phyloP scores from a whole-genome alignment of 2,113 vertebrate species.

The Bombycilla garrulus region DNA sequence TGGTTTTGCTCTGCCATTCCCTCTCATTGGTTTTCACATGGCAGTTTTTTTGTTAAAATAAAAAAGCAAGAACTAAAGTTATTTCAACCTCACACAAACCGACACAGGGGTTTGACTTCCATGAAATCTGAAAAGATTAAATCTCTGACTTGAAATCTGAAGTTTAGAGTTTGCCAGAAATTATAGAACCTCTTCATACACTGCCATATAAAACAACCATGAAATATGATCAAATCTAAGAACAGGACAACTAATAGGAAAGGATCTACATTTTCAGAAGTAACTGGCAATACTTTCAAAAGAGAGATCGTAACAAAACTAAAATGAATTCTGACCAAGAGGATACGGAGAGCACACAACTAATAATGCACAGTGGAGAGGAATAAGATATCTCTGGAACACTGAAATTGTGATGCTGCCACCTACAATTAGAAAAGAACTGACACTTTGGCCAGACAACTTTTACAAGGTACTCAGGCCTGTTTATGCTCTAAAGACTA shows the following conservation, averaged over 20 bases:
- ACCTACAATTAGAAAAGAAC: not conserved
- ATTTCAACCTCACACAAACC: fast-evolving
- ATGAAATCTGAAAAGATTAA: not conserved
- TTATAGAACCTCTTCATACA: not conserved
- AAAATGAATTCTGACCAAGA: not conserved
- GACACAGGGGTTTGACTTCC: fast-evolving
- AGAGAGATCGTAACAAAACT: not conserved
- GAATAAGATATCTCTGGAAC: not conserved
- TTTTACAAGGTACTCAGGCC: not conserved
- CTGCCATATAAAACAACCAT: not conserved
- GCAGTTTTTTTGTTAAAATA: not conserved
- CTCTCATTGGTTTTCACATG: not conserved
- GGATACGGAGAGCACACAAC: not conserved
- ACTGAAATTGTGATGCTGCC: not conserved
- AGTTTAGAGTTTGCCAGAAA: not conserved
- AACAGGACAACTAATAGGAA: not conserved
- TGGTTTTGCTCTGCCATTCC: not conserved
- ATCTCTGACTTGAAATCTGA: not conserved
- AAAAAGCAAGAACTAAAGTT: not conserved
- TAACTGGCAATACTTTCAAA: not conserved
- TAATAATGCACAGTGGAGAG: not conserved
- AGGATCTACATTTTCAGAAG: not conserved
- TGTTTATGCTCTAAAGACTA: not conserved
- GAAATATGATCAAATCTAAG: not conserved
- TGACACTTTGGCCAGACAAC: not conserved